Evolutionary conservation across 2,797 vertebrate genomes (phyloP), one percentile per base, ranked within the genome.

Genomic region (Heteromormyrus szaboi): DNA sequence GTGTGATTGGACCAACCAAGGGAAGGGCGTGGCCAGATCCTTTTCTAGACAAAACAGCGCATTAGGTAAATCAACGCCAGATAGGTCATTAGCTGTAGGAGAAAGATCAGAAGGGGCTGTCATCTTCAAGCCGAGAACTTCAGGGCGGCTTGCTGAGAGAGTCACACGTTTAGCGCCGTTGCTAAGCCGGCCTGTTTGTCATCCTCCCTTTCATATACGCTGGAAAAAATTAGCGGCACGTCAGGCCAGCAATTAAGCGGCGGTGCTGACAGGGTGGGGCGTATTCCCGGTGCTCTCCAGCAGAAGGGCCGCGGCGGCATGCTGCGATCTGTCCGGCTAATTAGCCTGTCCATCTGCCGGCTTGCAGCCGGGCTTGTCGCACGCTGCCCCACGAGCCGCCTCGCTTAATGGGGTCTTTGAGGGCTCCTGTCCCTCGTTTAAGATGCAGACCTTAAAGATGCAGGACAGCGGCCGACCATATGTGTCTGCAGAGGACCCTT

Each of bases 331-430:
- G 88, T 88, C 88, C 68, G 12, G 86, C 89, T 76, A 92, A 92
- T 92, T 92, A 92, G 89, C 89, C 84, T 50, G 83, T 88, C 90
- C 90, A 91, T 91, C 91, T 92, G 91, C 85, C 88, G 44, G 72
- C 56, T 65, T 87, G 46, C 72, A 19, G 51, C n/a, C 12, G 46
- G 89, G 41, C 53, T 86, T 88, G 89, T 62, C 88, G 87, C 89
- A 88, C 72, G 89, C 48, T 88, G 89, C 86, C 90, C 85, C 87
- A 81, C 89, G 89, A 79, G 87, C 88, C 87, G 65, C 56, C 88
- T 76, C 84, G 44, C 83, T 91, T 90, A 89, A 90, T 87, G 89
- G 87, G 79, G 88, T 85, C 86, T 90, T 88, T 51, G 79, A 88
- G 62, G 83, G 87, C 76, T 65, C n/a, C 11, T 12, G 68, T 56